Evolutionary conservation across 2,113 vertebrate species (phyloP).

Genomic region (Chrysochloris asiatica): DNA sequence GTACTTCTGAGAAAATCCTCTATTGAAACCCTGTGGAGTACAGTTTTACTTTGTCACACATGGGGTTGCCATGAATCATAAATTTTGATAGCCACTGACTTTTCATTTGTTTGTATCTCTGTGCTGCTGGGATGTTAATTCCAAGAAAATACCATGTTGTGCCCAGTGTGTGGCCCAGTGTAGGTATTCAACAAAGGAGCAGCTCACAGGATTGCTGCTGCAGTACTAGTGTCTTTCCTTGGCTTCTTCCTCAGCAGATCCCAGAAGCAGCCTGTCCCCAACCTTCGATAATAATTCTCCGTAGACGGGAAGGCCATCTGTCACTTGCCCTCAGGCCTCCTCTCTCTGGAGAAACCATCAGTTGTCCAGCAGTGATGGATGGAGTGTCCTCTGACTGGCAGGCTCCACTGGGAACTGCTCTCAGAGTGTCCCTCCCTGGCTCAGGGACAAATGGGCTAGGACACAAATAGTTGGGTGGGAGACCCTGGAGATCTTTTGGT

Average conservation of each 20-base stretch:
- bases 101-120: not conserved
- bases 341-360: conserved; percentile 22
- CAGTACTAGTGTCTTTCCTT: not conserved
- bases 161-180: not conserved
- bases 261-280: not conserved
- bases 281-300: conserved; percentile 19
- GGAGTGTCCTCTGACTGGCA: conserved; percentile 25
- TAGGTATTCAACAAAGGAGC: not conserved
- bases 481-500: not conserved
- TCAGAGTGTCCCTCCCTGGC: not conserved
- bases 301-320: not conserved
- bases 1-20: not conserved
- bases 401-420: not conserved
- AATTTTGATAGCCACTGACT: not conserved
- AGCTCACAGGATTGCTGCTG: not conserved
- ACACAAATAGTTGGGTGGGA: conserved; percentile 1
- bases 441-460: not conserved
- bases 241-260: not conserved
- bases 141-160: not conserved
- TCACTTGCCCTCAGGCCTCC: conserved; percentile 11
- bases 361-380: conserved; percentile 20
- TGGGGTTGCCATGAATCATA: not conserved
- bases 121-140: not conserved
- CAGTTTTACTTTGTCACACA: not conserved
- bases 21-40: not conserved